Evolutionary conservation across 2,888 invertebrate genomes (phyloP).

Genomic region (Agonopterix heracliana): DNA sequence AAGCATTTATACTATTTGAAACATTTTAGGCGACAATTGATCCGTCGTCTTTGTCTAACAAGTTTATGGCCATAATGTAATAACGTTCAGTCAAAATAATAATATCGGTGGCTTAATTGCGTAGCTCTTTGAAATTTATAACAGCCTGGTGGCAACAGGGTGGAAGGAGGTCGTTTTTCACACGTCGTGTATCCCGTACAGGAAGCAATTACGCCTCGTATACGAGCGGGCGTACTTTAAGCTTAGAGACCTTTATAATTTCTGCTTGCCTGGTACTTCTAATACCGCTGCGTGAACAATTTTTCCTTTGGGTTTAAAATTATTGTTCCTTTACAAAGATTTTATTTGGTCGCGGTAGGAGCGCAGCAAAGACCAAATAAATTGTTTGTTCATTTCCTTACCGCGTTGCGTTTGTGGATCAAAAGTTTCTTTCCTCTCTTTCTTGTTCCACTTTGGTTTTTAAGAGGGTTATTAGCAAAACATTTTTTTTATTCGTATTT

Average conservation of each 20-base stretch:
- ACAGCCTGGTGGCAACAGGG: constrained; percentile 29
- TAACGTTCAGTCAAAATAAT: too few species aligned
- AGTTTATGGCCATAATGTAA: too few species aligned
- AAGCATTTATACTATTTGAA: too few species aligned
- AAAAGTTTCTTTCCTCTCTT: neutral
- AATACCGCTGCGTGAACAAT: constrained; percentile 12
- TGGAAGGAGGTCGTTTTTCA: constrained; percentile 37
- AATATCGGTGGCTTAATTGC: constrained; percentile 28
- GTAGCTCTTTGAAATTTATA: constrained; percentile 34
- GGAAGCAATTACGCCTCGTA: constrained; percentile 30
- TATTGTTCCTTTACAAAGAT: too few species aligned
- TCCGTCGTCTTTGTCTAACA: too few species aligned
- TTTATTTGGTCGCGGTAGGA: too few species aligned
- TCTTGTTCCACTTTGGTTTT: too few species aligned
- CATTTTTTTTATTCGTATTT: too few species aligned
- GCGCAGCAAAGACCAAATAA: too few species aligned
- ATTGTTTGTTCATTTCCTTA: neutral
- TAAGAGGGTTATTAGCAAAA: too few species aligned
- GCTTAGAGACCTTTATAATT: constrained; percentile 22
- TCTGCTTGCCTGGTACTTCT: constrained; percentile 19
- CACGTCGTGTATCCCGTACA: constrained; percentile 47
- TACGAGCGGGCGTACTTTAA: constrained; percentile 20
- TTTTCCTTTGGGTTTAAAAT: neutral
- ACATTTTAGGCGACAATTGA: too few species aligned
- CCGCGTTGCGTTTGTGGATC: neutral